Conservation (phyloP, 1,140 invertebrate genomes). For the Cryptotermes secundus region DNA sequence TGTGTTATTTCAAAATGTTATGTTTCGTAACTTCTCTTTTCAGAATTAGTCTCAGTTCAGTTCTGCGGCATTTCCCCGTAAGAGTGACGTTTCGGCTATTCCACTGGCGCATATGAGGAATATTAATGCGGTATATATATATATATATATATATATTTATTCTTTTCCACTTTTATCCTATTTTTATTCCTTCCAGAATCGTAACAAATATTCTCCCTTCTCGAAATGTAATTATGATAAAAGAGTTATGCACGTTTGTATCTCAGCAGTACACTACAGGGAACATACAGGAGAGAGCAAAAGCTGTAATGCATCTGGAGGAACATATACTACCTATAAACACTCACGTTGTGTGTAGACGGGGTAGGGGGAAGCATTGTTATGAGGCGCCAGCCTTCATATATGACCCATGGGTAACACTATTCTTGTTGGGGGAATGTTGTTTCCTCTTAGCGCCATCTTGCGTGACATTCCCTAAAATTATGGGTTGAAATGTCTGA, state of each 20-base stretch:
- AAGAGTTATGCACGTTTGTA: background rate
- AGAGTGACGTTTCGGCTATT: background rate
- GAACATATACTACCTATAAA: background rate
- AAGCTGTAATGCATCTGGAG: no score
- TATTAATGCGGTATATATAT: background rate
- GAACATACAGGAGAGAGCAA: background rate
- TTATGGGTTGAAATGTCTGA: background rate
- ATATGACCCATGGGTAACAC: constrained; percentile 1
- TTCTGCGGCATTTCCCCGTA: background rate
- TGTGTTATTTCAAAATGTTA: no score
- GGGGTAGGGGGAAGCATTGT: background rate
- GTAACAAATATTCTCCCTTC: background rate
- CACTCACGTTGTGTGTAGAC: background rate
- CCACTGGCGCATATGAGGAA: background rate
- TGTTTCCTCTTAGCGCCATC: background rate
- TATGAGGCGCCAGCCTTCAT: background rate
- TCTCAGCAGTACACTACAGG: background rate
- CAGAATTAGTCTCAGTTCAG: no score
- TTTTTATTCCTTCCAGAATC: background rate
- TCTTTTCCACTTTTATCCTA: background rate
- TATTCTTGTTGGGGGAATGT: background rate
- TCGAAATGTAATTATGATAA: background rate
- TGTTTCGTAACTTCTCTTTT: no score
- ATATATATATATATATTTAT: no score
- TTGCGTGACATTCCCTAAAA: background rate